Evolutionary conservation across 1,140 invertebrate species (phyloP).

Genomic region (Copidosoma floridanum): DNA sequence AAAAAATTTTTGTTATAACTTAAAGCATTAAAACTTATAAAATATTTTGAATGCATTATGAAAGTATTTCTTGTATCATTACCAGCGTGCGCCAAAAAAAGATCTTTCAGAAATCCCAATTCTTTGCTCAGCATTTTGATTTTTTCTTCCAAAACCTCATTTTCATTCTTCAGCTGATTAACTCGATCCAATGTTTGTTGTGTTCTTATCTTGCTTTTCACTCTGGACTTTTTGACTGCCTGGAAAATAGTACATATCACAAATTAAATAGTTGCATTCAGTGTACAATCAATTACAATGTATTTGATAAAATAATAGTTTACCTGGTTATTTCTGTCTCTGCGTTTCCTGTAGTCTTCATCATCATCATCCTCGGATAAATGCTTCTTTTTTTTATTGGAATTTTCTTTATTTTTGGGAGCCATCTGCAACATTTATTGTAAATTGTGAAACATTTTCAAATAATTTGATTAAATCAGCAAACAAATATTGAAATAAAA

Average conservation of each 20-base stretch:
- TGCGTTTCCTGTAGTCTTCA: constrained; percentile 75
- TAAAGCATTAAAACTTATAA: neutral
- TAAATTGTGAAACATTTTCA: neutral
- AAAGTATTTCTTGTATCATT: constrained; percentile 30
- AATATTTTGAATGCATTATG: too few relatives aligned
- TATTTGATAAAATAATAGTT: constrained; percentile 16
- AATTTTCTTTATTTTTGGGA: constrained; percentile 54
- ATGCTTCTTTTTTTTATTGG: constrained; percentile 40
- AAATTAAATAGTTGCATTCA: neutral
- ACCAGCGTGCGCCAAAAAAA: constrained; percentile 80
- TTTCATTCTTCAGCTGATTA: constrained; percentile 75
- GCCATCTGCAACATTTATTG: too few relatives aligned
- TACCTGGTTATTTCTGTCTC: constrained; percentile 83
- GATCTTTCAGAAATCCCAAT: constrained; percentile 79
- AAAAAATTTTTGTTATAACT: neutral
- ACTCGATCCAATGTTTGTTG: constrained; percentile 79
- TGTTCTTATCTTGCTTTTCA: constrained; percentile 81
- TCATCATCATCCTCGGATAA: constrained; percentile 65
- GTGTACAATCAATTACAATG: constrained; percentile 6
- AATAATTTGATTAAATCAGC: too few relatives aligned
- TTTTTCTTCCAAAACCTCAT: constrained; percentile 81
- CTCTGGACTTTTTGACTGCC: constrained; percentile 86
- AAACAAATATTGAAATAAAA: neutral
- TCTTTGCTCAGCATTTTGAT: constrained; percentile 83
- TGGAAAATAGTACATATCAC: constrained; percentile 46